phyloP scores from a whole-genome alignment of 2,113 vertebrate genomes.

The Xenus cinereus region DNA sequence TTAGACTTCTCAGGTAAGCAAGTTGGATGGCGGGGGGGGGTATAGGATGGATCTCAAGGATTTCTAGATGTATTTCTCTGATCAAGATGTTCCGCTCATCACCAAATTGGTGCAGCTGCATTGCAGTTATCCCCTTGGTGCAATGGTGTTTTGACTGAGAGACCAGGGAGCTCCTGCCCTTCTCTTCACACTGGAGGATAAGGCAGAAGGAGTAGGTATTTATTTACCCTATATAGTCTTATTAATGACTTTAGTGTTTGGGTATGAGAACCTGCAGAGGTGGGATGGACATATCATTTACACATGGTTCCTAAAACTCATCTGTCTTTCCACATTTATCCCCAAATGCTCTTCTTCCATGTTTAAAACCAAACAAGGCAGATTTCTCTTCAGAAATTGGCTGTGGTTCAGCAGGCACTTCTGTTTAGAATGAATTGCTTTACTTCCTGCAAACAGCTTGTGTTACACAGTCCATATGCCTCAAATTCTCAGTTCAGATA shows the following conservation, averaged over 20 bases:
- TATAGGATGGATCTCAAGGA: not conserved
- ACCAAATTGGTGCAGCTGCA: not conserved
- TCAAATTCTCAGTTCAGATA: not conserved
- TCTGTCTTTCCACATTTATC: not conserved
- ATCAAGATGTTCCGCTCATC: not conserved
- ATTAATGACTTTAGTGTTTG: not conserved
- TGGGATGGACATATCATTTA: not conserved
- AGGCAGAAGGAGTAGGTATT: not conserved
- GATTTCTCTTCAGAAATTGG: not conserved
- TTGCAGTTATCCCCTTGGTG: not conserved
- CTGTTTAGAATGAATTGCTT: not conserved
- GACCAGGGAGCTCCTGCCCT: not conserved
- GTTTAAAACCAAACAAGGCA: not conserved
- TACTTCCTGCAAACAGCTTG: not conserved
- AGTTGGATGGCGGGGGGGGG: rapidly evolving
- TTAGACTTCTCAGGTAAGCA: not conserved
- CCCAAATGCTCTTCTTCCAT: not conserved
- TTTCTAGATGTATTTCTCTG: not conserved
- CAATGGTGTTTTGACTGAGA: not conserved
- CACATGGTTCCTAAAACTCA: not conserved
- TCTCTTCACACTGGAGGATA: rapidly evolving
- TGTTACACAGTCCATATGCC: not conserved
- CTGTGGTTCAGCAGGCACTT: not conserved
- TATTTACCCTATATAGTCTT: not conserved
- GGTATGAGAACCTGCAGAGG: not conserved